Conservation (phyloP, 2,113 vertebrate genomes). For the Nesogale talazaci region DNA sequence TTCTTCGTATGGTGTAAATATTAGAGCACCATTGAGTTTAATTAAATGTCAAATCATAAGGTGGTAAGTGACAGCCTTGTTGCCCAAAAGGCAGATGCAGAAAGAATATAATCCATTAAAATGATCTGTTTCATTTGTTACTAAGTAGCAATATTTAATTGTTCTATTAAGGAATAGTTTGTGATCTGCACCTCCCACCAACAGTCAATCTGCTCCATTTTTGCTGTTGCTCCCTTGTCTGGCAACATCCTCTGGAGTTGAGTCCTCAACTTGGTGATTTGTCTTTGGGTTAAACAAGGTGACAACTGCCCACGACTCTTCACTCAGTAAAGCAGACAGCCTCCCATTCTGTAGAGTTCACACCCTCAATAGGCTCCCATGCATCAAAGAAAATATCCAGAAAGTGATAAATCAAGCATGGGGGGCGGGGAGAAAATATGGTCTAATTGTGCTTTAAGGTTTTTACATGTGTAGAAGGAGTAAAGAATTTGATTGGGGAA, state of each 20-base stretch:
- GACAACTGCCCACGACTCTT: neutral
- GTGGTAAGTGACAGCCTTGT: neutral
- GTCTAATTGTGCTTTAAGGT: neutral
- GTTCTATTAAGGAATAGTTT: neutral
- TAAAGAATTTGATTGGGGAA: neutral
- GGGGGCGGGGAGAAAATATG: too few relatives aligned
- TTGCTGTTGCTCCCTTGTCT: neutral
- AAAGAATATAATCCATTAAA: neutral
- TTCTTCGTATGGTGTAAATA: neutral
- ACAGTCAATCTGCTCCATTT: neutral
- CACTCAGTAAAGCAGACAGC: neutral
- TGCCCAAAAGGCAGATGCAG: neutral
- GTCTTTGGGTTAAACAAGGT: neutral
- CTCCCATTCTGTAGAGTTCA: neutral
- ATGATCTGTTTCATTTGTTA: neutral
- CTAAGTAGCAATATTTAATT: neutral
- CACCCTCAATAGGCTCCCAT: neutral
- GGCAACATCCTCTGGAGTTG: neutral
- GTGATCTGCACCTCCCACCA: too few relatives aligned
- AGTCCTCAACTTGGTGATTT: neutral
- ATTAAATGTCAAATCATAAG: neutral
- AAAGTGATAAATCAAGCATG: neutral
- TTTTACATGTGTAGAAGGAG: neutral
- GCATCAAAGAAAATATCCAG: neutral
- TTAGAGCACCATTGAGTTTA: neutral